These are phyloP conservation scores for Perccottus glenii DNA, from an alignment of 2,113 vertebrate genomes.

Conservation along the genomic window DNA sequence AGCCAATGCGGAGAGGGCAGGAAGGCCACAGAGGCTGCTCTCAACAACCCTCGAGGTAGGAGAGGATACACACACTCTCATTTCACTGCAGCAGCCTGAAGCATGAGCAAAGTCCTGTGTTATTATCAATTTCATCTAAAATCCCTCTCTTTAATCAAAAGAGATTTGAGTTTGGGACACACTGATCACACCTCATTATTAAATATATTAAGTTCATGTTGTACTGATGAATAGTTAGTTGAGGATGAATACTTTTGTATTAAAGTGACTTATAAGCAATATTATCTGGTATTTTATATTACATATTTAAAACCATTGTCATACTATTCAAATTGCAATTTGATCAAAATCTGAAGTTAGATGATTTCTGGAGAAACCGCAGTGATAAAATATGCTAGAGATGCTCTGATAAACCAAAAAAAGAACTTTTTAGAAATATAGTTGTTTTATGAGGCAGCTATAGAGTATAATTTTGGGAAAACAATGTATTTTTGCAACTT, in stretches of 20 bases:
- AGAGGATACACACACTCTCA: background rate
- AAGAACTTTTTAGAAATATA: background rate
- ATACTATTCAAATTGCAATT: conserved; percentile 2
- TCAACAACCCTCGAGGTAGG: conserved; percentile 96
- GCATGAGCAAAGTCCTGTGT: background rate
- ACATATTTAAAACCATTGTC: background rate
- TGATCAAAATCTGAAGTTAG: conserved; percentile 5
- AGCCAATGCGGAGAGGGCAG: conserved; percentile 96
- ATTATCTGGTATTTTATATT: background rate
- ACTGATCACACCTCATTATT: conserved; percentile 23
- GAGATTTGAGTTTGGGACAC: conserved; percentile 17
- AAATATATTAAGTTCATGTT: conserved; percentile 10
- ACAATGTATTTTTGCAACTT: background rate
- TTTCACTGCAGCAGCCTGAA: background rate
- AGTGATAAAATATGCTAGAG: conserved; percentile 18
- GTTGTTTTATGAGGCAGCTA: conserved; percentile 1
- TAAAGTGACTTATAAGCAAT: conserved; percentile 6
- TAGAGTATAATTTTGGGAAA: background rate
- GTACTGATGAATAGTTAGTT: conserved; percentile 7
- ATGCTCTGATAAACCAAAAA: conserved; percentile 12
- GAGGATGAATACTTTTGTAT: conserved; percentile 16
- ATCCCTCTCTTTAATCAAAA: conserved; percentile 16
- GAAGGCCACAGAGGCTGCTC: conserved; percentile 89
- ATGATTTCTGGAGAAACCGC: conserved; percentile 2
- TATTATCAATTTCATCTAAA: conserved; percentile 6